phyloP scores from a whole-genome alignment of 2,888 invertebrate species.

The Trissolcus brochymenae region DNA sequence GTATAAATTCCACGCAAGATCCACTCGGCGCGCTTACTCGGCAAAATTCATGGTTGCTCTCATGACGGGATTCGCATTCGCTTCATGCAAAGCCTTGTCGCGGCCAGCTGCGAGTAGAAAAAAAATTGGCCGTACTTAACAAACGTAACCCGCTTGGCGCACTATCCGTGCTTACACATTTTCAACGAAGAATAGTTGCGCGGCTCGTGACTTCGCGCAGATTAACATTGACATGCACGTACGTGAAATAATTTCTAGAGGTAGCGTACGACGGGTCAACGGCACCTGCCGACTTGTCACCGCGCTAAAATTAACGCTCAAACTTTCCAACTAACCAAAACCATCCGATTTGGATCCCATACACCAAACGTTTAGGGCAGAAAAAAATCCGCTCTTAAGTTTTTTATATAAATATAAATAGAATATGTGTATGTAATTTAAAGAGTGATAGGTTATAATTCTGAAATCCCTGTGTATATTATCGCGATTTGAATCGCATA shows the following conservation, averaged over 20 bases:
- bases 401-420: too few relatives aligned
- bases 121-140: constrained; percentile 46
- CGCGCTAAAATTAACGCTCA: constrained; percentile 71
- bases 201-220: constrained; percentile 51
- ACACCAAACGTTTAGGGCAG: too few relatives aligned
- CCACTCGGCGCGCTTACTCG: constrained; percentile 34
- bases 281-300: constrained; percentile 62
- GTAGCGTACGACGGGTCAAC: constrained; percentile 72
- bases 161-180: constrained; percentile 1
- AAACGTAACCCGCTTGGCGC: constrained; percentile 36
- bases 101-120: constrained; percentile 38
- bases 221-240: constrained; percentile 66
- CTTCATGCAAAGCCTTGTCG: constrained; percentile 38
- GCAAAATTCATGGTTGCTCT: constrained; percentile 42
- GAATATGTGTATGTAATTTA: too few relatives aligned
- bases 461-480: too few relatives aligned
- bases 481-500: too few relatives aligned
- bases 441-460: too few relatives aligned
- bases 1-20: constrained; percentile 49
- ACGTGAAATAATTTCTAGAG: constrained; percentile 68
- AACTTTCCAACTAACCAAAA: too few relatives aligned
- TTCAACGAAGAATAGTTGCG: constrained; percentile 4
- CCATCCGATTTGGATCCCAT: too few relatives aligned
- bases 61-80: constrained; percentile 18
- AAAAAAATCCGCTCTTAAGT: too few relatives aligned